phyloP scores from a whole-genome alignment of 2,888 invertebrate species.

The Malthinus seriepunctatus region DNA sequence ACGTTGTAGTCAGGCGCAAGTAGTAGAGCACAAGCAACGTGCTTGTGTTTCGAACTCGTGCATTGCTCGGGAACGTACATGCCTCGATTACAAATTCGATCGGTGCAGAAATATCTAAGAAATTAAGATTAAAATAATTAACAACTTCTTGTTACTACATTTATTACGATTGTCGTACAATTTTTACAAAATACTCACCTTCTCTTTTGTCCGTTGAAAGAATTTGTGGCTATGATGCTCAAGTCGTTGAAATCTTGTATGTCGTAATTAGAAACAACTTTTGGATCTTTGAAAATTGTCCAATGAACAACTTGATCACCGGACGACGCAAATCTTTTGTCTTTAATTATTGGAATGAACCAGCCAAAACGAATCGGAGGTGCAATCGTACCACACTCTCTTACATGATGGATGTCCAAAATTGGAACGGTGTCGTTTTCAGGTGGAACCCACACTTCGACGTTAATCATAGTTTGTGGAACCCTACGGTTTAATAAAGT shows the following conservation, averaged over 20 bases:
- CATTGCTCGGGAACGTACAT: conserved; percentile 65
- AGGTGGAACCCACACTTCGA: conserved; percentile 73
- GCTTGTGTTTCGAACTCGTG: conserved; percentile 31
- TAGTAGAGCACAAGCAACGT: conserved; percentile 53
- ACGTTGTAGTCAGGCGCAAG: conserved; percentile 57
- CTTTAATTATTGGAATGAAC: conserved; percentile 60
- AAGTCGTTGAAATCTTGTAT: conserved; percentile 47
- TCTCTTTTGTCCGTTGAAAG: conserved; percentile 40
- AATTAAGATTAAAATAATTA: conserved; percentile 28
- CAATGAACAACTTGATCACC: conserved; percentile 53
- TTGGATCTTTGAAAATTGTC: conserved; percentile 57
- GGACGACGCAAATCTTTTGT: conserved; percentile 41
- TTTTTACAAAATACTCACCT: conserved; percentile 33
- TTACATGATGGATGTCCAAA: conserved; percentile 50
- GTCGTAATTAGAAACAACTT: conserved; percentile 57
- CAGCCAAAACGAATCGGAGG: conserved; percentile 66
- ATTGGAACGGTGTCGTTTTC: conserved; percentile 60
- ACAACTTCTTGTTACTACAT: conserved; percentile 1
- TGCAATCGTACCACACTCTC: conserved; percentile 59
- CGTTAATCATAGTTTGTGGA: conserved; percentile 63
- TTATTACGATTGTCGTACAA: conserved; percentile 12
- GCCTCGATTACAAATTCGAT: conserved; percentile 58
- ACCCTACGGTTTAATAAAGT: conserved; percentile 44
- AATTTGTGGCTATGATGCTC: conserved; percentile 43
- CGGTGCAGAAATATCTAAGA: conserved; percentile 56